Conservation (phyloP, 2,888 invertebrate genomes). For the Bellardia bayeri region DNA sequence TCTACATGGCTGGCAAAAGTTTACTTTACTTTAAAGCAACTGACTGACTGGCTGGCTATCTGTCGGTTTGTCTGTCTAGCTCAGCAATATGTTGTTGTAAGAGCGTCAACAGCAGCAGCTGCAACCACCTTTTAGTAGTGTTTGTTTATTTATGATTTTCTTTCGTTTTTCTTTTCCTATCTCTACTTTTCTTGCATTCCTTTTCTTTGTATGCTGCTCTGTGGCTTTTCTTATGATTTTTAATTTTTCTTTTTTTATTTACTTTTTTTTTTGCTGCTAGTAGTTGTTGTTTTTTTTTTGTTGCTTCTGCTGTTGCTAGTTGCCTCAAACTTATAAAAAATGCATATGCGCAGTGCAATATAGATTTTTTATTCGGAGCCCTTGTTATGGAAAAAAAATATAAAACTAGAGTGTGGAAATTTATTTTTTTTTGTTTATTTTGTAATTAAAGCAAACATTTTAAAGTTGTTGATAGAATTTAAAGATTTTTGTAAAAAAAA, state of each 20-base stretch:
- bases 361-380: slow-evolving; percentile 4
- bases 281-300: slow-evolving; percentile 22
- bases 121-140: slow-evolving; percentile 49
- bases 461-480: neutral
- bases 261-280: neutral
- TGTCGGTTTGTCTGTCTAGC: neutral
- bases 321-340: slow-evolving; percentile 27
- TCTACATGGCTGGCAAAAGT: slow-evolving; percentile 7
- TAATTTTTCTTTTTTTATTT: neutral
- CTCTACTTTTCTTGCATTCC: slow-evolving; percentile 17
- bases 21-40: neutral
- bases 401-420: slow-evolving; percentile 1
- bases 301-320: slow-evolving; percentile 40
- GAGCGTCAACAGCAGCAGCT: slow-evolving; percentile 20
- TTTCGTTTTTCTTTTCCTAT: slow-evolving; percentile 3
- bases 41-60: neutral
- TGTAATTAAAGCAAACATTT: neutral
- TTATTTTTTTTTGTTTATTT: neutral
- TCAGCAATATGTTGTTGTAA: slow-evolving; percentile 1
- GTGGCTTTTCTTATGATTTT: slow-evolving; percentile 38
- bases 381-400: neutral
- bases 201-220: slow-evolving; percentile 9
- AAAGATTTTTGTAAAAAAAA: neutral
- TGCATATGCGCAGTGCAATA: slow-evolving; percentile 54
- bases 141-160: slow-evolving; percentile 35